Conservation (phyloP, 1,140 invertebrate species). For the Drosophila ercepeae region DNA sequence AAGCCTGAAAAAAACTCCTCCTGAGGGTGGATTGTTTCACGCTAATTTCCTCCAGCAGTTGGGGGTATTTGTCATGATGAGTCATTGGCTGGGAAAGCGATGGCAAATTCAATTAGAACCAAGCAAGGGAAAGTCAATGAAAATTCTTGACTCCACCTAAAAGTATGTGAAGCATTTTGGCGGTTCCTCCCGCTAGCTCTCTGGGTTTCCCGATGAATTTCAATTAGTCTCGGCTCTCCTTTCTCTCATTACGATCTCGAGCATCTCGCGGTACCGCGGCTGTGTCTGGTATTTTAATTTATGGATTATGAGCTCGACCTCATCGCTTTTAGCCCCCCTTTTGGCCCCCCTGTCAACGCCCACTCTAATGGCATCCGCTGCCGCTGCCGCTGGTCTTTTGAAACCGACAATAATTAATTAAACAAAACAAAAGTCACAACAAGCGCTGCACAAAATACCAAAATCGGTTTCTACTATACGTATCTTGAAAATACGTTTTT, state of each 20-base stretch:
- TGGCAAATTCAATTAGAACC: conserved; percentile 60
- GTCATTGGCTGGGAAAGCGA: conserved; percentile 28
- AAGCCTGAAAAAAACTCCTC: not conserved
- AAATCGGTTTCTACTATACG: conserved; percentile 6
- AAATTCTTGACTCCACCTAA: conserved; percentile 48
- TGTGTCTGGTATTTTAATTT: conserved; percentile 63
- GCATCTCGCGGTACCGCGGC: too few species aligned
- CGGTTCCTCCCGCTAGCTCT: not conserved
- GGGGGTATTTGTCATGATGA: conserved; percentile 67
- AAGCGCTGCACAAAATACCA: conserved; percentile 12
- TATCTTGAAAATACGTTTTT: conserved; percentile 35
- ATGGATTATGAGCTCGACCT: conserved; percentile 56
- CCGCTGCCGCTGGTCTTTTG: conserved; percentile 13
- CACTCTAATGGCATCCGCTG: conserved; percentile 26
- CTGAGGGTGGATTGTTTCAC: conserved; percentile 60
- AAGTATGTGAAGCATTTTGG: conserved; percentile 45
- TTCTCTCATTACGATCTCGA: conserved; percentile 27
- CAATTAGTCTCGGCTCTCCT: conserved; percentile 9
- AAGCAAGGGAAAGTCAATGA: not conserved
- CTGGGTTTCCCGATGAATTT: conserved; percentile 7
- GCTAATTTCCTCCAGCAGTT: conserved; percentile 57
- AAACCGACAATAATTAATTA: conserved; percentile 53
- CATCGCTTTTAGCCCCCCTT: not conserved
- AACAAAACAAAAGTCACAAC: conserved; percentile 39
- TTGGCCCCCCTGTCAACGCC: not conserved